A percentile compares a stretch with the other conserved stretches of the same genome.
phyloP scores from a whole-genome alignment of 2,113 vertebrate genomes.

The Delphinapterus leucas region DNA sequence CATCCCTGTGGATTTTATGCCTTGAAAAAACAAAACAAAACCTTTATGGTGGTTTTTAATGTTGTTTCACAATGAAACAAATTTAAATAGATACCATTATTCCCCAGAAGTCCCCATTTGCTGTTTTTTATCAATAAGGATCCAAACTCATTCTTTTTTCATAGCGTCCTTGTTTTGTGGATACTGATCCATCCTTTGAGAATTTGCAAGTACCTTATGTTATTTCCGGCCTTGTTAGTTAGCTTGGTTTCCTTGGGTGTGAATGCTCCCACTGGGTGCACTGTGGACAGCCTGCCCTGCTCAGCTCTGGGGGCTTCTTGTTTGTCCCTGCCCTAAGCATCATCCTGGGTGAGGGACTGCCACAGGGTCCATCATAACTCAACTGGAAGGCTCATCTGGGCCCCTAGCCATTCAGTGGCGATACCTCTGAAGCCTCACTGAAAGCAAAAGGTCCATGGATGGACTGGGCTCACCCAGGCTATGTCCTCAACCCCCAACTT shows the following conservation, averaged over 20 bases:
- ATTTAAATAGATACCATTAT: neutral
- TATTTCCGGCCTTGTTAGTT: neutral
- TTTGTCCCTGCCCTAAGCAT: neutral
- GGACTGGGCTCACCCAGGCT: too few species aligned
- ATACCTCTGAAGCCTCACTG: neutral
- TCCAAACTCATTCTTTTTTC: neutral
- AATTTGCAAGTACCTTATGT: neutral
- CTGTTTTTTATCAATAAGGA: neutral
- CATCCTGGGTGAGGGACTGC: neutral
- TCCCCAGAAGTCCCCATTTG: neutral
- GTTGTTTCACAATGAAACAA: neutral
- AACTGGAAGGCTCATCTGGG: neutral
- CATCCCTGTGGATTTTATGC: neutral
- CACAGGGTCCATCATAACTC: neutral
- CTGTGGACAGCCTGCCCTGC: neutral
- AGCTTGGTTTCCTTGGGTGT: neutral
- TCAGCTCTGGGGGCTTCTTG: neutral
- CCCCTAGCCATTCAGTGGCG: neutral
- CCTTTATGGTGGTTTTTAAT: neutral
- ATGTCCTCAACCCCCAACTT: neutral
- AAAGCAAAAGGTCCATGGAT: neutral
- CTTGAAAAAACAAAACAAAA: neutral
- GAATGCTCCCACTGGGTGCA: neutral
- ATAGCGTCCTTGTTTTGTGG: neutral
- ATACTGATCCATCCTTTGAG: neutral